These are phyloP conservation scores for Terrapene triunguis DNA, from an alignment of 2,113 vertebrate species.

Conservation along the genomic window DNA sequence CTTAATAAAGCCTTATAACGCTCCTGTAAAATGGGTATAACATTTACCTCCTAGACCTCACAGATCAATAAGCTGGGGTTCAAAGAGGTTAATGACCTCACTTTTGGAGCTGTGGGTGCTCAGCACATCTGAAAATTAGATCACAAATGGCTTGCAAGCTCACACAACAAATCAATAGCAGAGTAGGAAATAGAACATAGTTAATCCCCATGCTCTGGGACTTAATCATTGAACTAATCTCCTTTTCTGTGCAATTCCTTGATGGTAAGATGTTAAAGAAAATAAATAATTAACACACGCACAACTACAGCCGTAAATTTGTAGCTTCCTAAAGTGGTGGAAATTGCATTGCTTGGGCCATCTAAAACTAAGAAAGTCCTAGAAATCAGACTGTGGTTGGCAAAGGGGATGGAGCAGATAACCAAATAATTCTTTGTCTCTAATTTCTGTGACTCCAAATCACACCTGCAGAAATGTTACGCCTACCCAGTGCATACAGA, in stretches of 20 bases:
- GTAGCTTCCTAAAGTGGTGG: background rate
- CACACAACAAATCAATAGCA: background rate
- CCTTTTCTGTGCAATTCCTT: background rate
- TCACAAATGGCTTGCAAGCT: background rate
- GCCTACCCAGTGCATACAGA: background rate
- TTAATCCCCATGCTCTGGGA: background rate
- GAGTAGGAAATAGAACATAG: background rate
- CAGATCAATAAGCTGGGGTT: background rate
- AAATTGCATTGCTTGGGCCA: background rate
- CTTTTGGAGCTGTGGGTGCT: background rate
- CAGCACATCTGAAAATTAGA: background rate
- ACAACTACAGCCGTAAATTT: background rate
- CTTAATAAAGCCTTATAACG: fast-evolving
- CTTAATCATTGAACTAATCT: fast-evolving
- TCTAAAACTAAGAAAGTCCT: background rate
- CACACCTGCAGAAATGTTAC: background rate
- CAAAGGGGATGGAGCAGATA: background rate
- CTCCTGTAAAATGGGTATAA: background rate
- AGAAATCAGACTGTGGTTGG: background rate
- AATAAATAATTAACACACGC: fast-evolving
- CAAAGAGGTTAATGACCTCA: background rate
- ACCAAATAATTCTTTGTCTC: background rate
- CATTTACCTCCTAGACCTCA: too few relatives aligned
- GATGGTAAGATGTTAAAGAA: background rate
- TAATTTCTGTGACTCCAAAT: background rate